Evolutionary conservation across 2,888 invertebrate genomes (phyloP).

Genomic region (Acanthococcus lagerstroemiae): DNA sequence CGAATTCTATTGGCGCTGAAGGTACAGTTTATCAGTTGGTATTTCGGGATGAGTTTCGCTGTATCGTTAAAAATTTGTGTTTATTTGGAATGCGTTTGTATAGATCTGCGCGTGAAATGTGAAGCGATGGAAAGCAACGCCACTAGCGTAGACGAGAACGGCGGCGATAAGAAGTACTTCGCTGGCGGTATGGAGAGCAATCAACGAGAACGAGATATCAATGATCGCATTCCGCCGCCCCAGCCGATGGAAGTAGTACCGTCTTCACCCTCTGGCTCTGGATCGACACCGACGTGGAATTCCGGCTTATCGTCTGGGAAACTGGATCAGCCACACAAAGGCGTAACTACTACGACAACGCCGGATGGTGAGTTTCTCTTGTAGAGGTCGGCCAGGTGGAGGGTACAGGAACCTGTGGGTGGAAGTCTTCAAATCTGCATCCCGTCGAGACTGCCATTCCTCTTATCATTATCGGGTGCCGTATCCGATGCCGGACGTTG

Average conservation of each 20-base stretch:
- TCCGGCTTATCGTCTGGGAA: conserved; percentile 27
- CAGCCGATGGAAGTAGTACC: conserved; percentile 15
- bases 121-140: conserved; percentile 43
- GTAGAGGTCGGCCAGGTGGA: too few relatives aligned
- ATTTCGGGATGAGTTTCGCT: too few relatives aligned
- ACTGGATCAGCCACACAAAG: conserved; percentile 35
- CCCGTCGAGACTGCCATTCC: too few relatives aligned
- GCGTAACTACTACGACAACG: conserved; percentile 67
- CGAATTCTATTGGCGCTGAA: conserved; percentile 45
- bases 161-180: conserved; percentile 30
- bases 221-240: conserved; percentile 30
- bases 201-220: conserved; percentile 34
- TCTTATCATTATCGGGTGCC: too few relatives aligned
- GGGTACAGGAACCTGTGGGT: too few relatives aligned
- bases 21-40: too few relatives aligned
- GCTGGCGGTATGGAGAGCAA: conserved; percentile 31
- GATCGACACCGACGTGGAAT: conserved; percentile 10
- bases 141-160: conserved; percentile 34
- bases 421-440: too few relatives aligned
- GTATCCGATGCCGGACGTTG: too few relatives aligned
- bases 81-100: too few relatives aligned
- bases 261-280: conserved; percentile 24
- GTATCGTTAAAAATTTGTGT: too few relatives aligned
- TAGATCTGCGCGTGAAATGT: conserved; percentile 69
- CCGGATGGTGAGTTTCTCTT: conserved; percentile 69